Percentiles rank a stretch among this genome's conserved stretches.
phyloP scores from a whole-genome alignment of 1,140 invertebrate species.

The Zaprionus ghesquierei region DNA sequence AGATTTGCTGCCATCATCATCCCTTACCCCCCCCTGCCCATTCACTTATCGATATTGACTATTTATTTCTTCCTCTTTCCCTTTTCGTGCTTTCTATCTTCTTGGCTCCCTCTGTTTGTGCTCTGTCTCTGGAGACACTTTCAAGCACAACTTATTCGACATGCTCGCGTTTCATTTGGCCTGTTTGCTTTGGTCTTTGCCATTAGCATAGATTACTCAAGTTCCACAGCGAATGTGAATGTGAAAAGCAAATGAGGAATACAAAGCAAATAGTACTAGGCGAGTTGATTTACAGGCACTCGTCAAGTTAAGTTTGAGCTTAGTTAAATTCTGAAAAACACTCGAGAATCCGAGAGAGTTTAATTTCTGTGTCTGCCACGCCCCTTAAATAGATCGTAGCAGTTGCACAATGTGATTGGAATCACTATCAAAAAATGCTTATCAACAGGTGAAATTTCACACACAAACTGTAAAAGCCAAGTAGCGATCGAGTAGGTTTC shows the following conservation, averaged over 20 bases:
- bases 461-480: too few species aligned
- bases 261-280: not conserved
- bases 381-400: too few species aligned
- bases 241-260: not conserved
- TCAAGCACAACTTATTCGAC: constrained; percentile 3
- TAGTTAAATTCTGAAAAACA: not conserved
- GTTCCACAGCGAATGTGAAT: not conserved
- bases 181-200: constrained; percentile 5
- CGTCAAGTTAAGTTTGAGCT: not conserved
- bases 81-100: not conserved
- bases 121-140: not conserved
- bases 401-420: not conserved
- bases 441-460: too few species aligned
- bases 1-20: constrained; percentile 25
- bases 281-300: not conserved
- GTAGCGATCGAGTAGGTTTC: too few species aligned
- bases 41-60: constrained; percentile 25
- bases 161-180: not conserved
- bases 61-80: constrained; percentile 8
- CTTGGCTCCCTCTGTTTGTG: not conserved
- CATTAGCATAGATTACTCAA: constrained; percentile 30
- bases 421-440: not conserved
- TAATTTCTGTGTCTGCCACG: too few species aligned
- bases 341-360: not conserved
- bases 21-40: not conserved